Conservation (phyloP, 2,113 vertebrate genomes). For the Takifugu flavidus region DNA sequence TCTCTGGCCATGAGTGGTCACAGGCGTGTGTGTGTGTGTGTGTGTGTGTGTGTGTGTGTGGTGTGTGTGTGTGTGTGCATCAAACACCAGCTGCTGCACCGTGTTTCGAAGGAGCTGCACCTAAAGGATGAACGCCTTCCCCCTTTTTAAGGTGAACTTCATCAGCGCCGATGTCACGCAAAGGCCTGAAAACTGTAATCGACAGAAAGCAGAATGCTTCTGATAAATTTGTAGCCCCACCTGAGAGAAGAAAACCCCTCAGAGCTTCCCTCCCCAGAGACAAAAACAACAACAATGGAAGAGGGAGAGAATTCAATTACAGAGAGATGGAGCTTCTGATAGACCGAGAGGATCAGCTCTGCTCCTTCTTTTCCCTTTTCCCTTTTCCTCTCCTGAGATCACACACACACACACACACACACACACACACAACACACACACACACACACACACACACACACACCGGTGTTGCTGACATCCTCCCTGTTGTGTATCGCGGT, state of each 20-base stretch:
- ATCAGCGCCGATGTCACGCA: neutral
- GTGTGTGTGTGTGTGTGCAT: too few relatives aligned
- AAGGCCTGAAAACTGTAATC: neutral
- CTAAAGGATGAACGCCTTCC: too few relatives aligned
- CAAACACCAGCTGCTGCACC: too few relatives aligned
- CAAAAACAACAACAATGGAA: slow-evolving; percentile 58
- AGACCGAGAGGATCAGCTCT: slow-evolving; percentile 57
- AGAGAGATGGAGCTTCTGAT: slow-evolving; percentile 54
- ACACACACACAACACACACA: slow-evolving; percentile 63
- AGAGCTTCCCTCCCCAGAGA: slow-evolving; percentile 48
- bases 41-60: too few relatives aligned
- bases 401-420: slow-evolving; percentile 25
- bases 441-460: slow-evolving; percentile 51
- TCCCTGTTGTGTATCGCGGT: slow-evolving; percentile 54
- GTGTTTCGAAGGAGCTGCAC: too few relatives aligned
- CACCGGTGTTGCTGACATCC: slow-evolving; percentile 77
- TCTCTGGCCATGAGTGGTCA: too few relatives aligned
- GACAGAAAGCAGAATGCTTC: slow-evolving; percentile 15
- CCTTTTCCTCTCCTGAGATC: slow-evolving; percentile 31
- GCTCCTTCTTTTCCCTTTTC: slow-evolving; percentile 31
- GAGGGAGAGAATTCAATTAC: slow-evolving; percentile 66
- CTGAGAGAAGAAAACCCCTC: slow-evolving; percentile 6
- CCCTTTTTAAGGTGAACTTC: too few relatives aligned
- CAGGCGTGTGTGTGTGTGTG: too few relatives aligned
- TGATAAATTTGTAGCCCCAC: slow-evolving; percentile 10